A percentile compares a stretch with the other conserved stretches of the same genome.
These are phyloP conservation scores for Periophthalmus magnuspinnatus DNA, from an alignment of 2,797 vertebrate genomes.

Conservation along the genomic window DNA sequence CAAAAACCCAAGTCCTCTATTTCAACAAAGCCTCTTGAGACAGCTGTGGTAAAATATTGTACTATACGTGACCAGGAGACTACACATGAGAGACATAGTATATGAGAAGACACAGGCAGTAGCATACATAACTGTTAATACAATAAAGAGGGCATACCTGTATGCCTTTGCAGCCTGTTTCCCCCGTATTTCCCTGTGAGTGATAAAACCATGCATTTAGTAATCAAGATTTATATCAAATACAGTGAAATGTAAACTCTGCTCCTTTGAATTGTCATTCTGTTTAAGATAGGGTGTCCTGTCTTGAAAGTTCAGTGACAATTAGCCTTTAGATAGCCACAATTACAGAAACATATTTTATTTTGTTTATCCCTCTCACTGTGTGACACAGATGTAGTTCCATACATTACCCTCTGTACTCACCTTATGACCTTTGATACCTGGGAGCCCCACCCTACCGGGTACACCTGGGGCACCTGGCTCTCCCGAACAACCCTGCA, in stretches of 20 bases:
- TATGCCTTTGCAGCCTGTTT: slow-evolving; percentile 61
- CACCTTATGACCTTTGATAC: slow-evolving; percentile 82
- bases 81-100: neutral
- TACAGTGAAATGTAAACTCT: too few species aligned
- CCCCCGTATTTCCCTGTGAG: slow-evolving; percentile 73
- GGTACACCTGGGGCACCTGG: slow-evolving; percentile 68
- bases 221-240: neutral
- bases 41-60: neutral
- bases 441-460: slow-evolving; percentile 69
- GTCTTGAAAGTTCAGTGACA: too few species aligned
- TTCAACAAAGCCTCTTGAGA: neutral
- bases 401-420: neutral
- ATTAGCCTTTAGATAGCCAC: too few species aligned
- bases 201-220: neutral
- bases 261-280: too few species aligned
- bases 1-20: neutral
- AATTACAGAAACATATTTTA: neutral
- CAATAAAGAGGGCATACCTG: slow-evolving; percentile 56
- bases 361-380: neutral
- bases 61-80: neutral
- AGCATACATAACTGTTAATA: neutral
- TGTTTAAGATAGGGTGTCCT: too few species aligned
- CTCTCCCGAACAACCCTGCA: slow-evolving; percentile 72
- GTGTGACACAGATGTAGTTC: too few species aligned
- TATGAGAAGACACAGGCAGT: neutral